phyloP scores from a whole-genome alignment of 2,797 vertebrate species.

The Smutsia gigantea region DNA sequence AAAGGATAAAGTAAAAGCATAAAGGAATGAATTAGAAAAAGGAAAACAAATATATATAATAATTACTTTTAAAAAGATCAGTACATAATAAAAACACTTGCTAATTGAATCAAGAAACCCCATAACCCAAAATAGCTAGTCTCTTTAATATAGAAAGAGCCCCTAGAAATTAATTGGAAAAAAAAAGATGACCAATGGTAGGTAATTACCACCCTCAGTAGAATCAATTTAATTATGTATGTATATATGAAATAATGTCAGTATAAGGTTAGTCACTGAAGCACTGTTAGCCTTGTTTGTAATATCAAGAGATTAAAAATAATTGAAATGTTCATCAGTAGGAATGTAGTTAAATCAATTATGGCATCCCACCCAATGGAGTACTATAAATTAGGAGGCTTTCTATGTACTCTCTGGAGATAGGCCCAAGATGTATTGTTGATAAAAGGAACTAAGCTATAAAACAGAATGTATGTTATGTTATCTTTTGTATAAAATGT shows the following conservation, averaged over 20 bases:
- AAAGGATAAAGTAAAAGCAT: not conserved
- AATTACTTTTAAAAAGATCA: slow-evolving; percentile 7
- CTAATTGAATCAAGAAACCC: not conserved
- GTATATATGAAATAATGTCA: not conserved
- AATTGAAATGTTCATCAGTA: not conserved
- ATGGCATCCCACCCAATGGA: not conserved
- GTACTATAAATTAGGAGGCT: not conserved
- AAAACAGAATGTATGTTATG: not conserved
- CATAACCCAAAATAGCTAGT: not conserved
- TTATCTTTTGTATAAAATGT: not conserved
- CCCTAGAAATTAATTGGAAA: not conserved
- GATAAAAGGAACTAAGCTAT: not conserved
- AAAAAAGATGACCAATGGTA: not conserved
- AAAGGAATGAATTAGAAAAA: not conserved
- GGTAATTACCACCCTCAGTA: not conserved
- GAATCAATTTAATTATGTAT: slow-evolving; percentile 28
- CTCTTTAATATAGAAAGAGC: not conserved
- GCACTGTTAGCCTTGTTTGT: not conserved
- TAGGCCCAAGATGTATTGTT: not conserved
- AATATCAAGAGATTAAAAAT: not conserved
- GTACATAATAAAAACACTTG: not conserved
- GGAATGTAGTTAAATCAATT: not conserved
- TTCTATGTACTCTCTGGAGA: not conserved
- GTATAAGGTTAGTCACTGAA: not conserved
- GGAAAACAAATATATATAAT: not conserved